A percentile compares a stretch with the other conserved stretches of the same genome.
These are phyloP conservation scores for Leptestheria dahalacensis DNA, from an alignment of 1,140 invertebrate genomes.

Conservation along the genomic window DNA sequence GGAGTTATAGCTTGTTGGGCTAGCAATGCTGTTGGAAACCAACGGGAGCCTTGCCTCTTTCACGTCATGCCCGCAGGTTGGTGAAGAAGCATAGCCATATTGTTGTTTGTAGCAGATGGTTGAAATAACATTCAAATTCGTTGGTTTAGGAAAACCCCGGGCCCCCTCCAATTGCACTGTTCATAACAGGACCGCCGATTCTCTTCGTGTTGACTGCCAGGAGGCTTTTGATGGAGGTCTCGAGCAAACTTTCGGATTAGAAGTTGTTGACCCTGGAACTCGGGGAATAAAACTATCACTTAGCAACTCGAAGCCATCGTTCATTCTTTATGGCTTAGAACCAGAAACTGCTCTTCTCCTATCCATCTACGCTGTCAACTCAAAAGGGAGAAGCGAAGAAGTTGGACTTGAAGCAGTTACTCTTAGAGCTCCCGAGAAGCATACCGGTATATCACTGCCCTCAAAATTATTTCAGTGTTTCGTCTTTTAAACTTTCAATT, in stretches of 20 bases:
- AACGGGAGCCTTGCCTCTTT: conserved; percentile 58
- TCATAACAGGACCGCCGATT: conserved; percentile 69
- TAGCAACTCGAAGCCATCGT: conserved; percentile 20
- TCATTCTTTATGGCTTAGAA: conserved; percentile 24
- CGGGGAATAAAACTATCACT: conserved; percentile 13
- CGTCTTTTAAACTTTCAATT: background rate
- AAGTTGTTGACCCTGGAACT: conserved; percentile 30
- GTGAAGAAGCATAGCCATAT: no score
- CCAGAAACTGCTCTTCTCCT: conserved; percentile 43
- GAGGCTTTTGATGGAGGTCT: conserved; percentile 51
- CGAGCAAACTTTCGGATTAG: conserved; percentile 53
- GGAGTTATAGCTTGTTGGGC: conserved; percentile 56
- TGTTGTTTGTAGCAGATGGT: no score
- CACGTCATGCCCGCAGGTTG: conserved; percentile 73
- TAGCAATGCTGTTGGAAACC: conserved; percentile 54
- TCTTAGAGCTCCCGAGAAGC: conserved; percentile 63
- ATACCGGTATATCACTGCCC: conserved; percentile 43
- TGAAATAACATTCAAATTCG: no score
- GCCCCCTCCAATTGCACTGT: conserved; percentile 44
- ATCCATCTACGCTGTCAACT: conserved; percentile 63
- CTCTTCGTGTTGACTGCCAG: conserved; percentile 41
- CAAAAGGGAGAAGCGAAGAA: conserved; percentile 68
- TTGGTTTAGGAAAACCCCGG: conserved; percentile 42
- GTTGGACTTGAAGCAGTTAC: conserved; percentile 57
- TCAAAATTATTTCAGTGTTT: background rate